Base-by-base conservation (phyloP, 2,888 invertebrate genomes). In the Syritta pipiens region DNA sequence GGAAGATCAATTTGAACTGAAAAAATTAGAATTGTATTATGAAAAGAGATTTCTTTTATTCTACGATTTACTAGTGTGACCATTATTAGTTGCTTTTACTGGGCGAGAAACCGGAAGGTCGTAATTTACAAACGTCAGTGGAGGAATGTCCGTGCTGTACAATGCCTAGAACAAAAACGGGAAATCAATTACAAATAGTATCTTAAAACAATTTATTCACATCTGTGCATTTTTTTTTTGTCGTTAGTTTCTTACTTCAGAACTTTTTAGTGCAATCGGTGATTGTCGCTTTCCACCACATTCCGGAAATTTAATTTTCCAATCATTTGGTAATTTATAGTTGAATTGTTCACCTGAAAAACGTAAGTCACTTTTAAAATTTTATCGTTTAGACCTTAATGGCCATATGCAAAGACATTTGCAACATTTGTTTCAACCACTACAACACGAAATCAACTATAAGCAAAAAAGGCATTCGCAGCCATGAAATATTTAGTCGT, bases 1-100 rank as follows among this genome's bases (percentile, higher is more conserved):
- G 75, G 62, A 32, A 69, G 51, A 10, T 75, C 68, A 7, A 75
- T 75, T 60, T 75, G 74, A 53, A 75, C 74, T 75, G 4, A 30
- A 22, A 10, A 12, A 6, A 20, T 3, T 1, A n/a, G 1, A 35
- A n/a, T 20, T 35, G 17, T 3, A 4, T n/a, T 10, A 20, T 4
- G 5, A 32, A 30, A 0, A 5, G 2, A 40, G 7, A 26, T 26
- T 37, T 17, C 4, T 14, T 12, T 10, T 1, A 7, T 6, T 14
- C 4, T n/a, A 22, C 0, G 2, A 10, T 12, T 60, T 75, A 75
- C 74, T 24, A 14, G 74, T 75, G 12, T 75, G 74, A 4, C 74
- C 74, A 60, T 75, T 75, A 32, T 75, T 75, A 4, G 60, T 19
- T 3, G 68, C 74, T 1, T 59, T 68, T 1, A 75, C 74, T 10